Base-by-base conservation (phyloP, 2,888 invertebrate species). In the Cryptocheilus praepositus region DNA sequence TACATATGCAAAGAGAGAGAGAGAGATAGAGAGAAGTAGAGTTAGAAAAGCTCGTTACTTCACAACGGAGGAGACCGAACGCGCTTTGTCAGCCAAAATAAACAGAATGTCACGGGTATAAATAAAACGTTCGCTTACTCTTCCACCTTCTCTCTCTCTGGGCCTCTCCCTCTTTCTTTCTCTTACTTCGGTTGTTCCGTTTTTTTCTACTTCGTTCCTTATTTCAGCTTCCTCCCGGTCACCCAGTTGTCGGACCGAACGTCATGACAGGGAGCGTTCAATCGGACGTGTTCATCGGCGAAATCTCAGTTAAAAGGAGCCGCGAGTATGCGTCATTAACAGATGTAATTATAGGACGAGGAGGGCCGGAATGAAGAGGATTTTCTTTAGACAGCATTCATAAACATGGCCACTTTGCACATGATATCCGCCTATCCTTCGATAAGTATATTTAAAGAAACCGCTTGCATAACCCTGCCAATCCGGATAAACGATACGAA, bases 71-170 rank as follows among this genome's bases (percentile, higher is more conserved):
- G 51, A 73, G 73, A 73, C 81, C 74, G 73, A 73, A 77, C 78
- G 73, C 73, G 75, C 74, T 74, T 72, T 80, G 84, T 83, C 83
- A 84, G 86, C 85, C 83, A 85, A 86, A 86, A 86, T 86, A 86
- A 86, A 86, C 86, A 85, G 85, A 85, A 85, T 86, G 86, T 85
- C 86, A 85, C 76, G 81, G 82, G 80, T 86, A 86, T 86, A 86
- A 86, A 87, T 86, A 86, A 84, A 85, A 81, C 84, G 81, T 84
- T 83, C 81, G 81, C 76, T 82, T 73, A 67, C 71, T 71, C 45
- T 21, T 53, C n/a, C 51, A 21, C 54, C 3, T 64, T 57, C 65
- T n/a, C n/a, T n/a, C n/a, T n/a, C n/a, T n/a, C n/a, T n/a, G n/a
- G n/a, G n/a, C 63, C 51, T 66, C 56, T 49, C 53, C 25, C 36